phyloP scores from a whole-genome alignment of 2,113 vertebrate species.

The Astatotilapia flaviijosephi region DNA sequence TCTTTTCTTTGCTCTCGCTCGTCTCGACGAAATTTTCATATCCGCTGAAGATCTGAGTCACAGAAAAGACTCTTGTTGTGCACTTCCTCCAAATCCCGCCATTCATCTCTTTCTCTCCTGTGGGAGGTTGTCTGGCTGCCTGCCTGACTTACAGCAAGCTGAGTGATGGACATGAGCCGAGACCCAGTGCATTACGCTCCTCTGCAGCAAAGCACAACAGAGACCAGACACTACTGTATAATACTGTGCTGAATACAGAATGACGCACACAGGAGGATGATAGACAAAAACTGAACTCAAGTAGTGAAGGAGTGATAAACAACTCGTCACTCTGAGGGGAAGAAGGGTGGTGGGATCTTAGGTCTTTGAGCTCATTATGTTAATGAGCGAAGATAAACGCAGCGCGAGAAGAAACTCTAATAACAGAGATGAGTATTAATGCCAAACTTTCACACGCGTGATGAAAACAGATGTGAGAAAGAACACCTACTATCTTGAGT shows the following conservation, averaged over 20 bases:
- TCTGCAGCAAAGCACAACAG: constrained; percentile 31
- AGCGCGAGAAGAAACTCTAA: constrained; percentile 33
- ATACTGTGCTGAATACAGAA: constrained; percentile 25
- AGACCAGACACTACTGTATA: constrained; percentile 12
- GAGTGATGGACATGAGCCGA: constrained; percentile 46
- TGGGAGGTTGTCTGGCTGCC: constrained; percentile 41
- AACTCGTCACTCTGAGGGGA: constrained; percentile 8
- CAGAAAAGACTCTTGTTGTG: neutral
- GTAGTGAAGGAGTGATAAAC: constrained; percentile 34
- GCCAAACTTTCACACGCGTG: constrained; percentile 32
- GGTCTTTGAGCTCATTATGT: constrained; percentile 61
- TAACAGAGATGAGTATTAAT: constrained; percentile 40
- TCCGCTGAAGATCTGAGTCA: constrained; percentile 12
- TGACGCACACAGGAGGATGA: constrained; percentile 12
- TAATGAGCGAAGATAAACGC: constrained; percentile 46
- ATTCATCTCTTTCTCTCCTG: constrained; percentile 31
- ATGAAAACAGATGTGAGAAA: constrained; percentile 35
- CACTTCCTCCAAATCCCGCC: constrained; percentile 18
- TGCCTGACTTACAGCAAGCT: constrained; percentile 39
- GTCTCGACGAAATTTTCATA: neutral
- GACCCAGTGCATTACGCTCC: constrained; percentile 26
- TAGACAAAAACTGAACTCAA: constrained; percentile 25
- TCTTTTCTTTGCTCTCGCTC: neutral
- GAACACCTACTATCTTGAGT: constrained; percentile 49
- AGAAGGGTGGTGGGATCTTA: neutral